Conservation (phyloP, 2,888 invertebrate species). For the Bimastos eiseni region DNA sequence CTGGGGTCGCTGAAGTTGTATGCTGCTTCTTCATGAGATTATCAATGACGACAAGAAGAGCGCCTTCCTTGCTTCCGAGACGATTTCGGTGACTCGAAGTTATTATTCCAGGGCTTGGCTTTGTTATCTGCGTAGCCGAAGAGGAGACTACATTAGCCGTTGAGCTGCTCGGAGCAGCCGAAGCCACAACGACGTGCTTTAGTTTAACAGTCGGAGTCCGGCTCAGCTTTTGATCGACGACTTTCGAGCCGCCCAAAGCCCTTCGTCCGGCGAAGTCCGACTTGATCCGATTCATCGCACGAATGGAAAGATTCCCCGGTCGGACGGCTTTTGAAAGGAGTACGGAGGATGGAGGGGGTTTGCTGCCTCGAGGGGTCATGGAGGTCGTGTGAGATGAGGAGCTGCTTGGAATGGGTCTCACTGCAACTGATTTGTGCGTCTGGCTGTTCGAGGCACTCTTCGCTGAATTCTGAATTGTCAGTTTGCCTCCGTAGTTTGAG, state of each 20-base stretch:
- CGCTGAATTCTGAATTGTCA: constrained; percentile 22
- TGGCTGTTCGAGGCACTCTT: background rate
- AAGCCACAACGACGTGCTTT: constrained; percentile 9
- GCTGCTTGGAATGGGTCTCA: constrained; percentile 2
- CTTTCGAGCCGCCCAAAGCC: background rate
- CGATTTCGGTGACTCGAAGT: background rate
- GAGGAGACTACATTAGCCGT: background rate
- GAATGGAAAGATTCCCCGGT: background rate
- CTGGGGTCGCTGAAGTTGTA: background rate
- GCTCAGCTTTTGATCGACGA: background rate
- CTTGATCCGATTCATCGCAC: background rate
- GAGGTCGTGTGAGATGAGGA: background rate
- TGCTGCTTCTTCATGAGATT: constrained; percentile 15
- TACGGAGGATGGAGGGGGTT: background rate
- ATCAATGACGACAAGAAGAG: constrained; percentile 8
- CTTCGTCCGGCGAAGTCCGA: background rate
- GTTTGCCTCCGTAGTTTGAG: constrained; percentile 13
- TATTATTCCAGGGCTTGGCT: background rate
- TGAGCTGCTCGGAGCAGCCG: background rate
- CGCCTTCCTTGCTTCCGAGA: background rate
- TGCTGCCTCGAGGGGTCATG: background rate
- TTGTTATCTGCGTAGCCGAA: background rate
- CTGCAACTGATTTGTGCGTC: background rate
- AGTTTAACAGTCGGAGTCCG: constrained; percentile 28
- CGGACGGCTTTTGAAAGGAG: background rate